These are phyloP conservation scores for Pterophyllum scalare DNA, from an alignment of 2,113 vertebrate species.

Conservation along the genomic window DNA sequence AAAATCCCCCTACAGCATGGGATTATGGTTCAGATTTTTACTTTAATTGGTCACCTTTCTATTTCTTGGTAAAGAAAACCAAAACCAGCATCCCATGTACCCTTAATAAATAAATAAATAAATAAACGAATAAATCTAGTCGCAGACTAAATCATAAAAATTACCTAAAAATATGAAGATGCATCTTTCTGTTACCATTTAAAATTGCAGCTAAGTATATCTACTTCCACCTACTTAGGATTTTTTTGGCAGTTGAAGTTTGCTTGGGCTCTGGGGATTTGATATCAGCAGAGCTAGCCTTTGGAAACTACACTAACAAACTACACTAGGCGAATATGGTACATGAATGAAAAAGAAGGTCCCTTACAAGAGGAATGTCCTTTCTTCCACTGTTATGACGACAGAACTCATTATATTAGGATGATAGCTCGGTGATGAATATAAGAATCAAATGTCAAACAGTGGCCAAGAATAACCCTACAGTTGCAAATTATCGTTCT, in stretches of 20 bases:
- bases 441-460: constrained; percentile 63
- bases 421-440: constrained; percentile 42
- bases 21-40: neutral
- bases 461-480: constrained; percentile 46
- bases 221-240: neutral
- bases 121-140: neutral
- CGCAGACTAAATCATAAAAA: neutral
- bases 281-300: constrained; percentile 59
- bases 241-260: constrained; percentile 14
- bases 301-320: constrained; percentile 30
- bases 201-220: neutral
- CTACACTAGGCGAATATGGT: constrained; percentile 14
- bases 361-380: constrained; percentile 29
- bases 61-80: neutral
- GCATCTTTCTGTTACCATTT: neutral
- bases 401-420: constrained; percentile 40
- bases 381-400: constrained; percentile 24
- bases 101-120: too few relatives aligned
- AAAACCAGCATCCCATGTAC: too few relatives aligned
- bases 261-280: constrained; percentile 32
- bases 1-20: neutral
- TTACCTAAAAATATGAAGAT: neutral
- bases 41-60: neutral
- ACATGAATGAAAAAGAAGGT: constrained; percentile 9
- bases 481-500: constrained; percentile 49